Base-by-base conservation (phyloP, 2,888 invertebrate genomes). In the Halictus quadricinctus region DNA sequence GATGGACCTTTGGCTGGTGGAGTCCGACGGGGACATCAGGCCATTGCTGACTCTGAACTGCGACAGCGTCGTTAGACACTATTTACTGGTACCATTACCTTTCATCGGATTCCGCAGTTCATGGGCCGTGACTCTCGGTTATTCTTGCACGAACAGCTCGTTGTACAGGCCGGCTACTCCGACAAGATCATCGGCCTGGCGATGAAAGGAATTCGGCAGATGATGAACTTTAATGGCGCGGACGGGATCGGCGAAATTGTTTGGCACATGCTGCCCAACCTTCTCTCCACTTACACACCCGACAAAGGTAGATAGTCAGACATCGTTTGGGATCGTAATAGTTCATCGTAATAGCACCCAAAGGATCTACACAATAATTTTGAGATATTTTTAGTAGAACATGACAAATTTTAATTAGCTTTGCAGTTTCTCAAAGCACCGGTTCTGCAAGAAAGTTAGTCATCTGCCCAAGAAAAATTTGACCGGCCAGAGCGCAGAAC, bases 1-100 rank as follows among this genome's bases (percentile, higher is more conserved):
- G n/a, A 80, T 92, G 77, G 78, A 88, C 69, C 78, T 92, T 1
- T 92, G 92, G 92, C 72, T 92, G n/a, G 81, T 87, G 12, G 88
- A 90, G 25, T 87, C 88, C 12, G 86, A 90, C 5, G 90, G 91
- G 1, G 88, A 90, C 69, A 81, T 91, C 25, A 76, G 74, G 46
- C 90, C 90, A 0, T 50, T 90, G 13, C 66, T 90, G 25, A 29
- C 41, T 8, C 50, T 88, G 10, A 82, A 85, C 77, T 85, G 80
- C 48, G 72, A 64, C 13, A 80, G 84, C 64, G 86, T 86, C 7
- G 82, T 88, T 69, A 72, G 58, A 21, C 88, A 87, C 70, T 86
- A 80, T 72, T 79, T 91, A 73, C 64, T 90, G 83, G 88, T 89
- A 83, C 64, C 7, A 15, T 64, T 64, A 2, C 15, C 64, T 64